These are phyloP conservation scores for Coendou prehensilis DNA, from an alignment of 2,797 vertebrate genomes.

Conservation along the genomic window DNA sequence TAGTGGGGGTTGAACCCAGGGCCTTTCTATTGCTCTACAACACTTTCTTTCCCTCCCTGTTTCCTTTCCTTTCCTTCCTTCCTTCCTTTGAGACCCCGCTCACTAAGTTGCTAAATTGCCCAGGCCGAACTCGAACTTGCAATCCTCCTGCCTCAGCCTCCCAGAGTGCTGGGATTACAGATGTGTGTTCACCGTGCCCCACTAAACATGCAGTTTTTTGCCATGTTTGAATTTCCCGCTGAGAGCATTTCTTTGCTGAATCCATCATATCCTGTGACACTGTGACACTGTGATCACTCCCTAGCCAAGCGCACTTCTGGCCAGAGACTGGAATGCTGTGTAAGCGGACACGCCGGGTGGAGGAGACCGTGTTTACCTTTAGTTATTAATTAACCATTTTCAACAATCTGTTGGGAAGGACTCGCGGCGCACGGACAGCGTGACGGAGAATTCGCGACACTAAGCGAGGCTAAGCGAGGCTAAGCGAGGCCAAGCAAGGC, in stretches of 20 bases:
- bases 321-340: background rate
- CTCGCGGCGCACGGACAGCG: background rate
- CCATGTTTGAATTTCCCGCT: background rate
- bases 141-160: background rate
- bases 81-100: background rate
- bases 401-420: background rate
- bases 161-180: background rate
- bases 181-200: background rate
- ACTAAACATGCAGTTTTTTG: background rate
- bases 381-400: background rate
- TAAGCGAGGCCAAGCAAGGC: no score
- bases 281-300: background rate
- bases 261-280: background rate
- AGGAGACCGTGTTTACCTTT: background rate
- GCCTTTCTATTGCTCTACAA: background rate
- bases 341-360: background rate
- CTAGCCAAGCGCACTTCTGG: background rate
- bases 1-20: background rate
- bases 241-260: background rate
- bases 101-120: background rate
- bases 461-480: background rate
- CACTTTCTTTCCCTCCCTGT: background rate
- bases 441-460: background rate
- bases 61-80: background rate
- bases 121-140: background rate